Percentiles rank a stretch among this genome's conserved stretches.
Conservation (phyloP, 2,113 vertebrate genomes). For the Sciurus niger region DNA sequence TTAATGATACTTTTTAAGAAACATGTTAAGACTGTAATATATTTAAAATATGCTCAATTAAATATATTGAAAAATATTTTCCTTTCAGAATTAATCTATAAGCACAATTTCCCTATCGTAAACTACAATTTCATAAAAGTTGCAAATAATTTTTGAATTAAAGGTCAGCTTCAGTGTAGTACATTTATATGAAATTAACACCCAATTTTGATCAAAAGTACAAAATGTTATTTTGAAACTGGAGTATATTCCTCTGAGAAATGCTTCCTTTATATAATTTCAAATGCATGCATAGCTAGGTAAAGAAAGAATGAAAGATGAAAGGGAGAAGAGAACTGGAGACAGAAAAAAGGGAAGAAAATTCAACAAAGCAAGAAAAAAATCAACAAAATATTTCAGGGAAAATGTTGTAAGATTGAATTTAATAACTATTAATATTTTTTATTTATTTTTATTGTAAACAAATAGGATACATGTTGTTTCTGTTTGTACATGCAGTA, state of each 20-base stretch:
- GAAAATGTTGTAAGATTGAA: not conserved
- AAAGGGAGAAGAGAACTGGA: not conserved
- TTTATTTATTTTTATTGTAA: no score
- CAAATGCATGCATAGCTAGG: not conserved
- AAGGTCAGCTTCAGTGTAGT: not conserved
- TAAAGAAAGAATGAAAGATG: not conserved
- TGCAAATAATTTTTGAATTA: not conserved
- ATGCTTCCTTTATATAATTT: not conserved
- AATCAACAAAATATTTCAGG: not conserved
- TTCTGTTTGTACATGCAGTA: no score
- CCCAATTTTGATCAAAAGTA: not conserved
- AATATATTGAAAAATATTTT: not conserved
- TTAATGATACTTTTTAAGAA: conserved; percentile 3
- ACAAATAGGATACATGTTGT: no score
- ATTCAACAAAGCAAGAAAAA: not conserved
- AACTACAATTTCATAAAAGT: not conserved
- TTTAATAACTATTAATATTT: not conserved
- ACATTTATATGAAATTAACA: not conserved
- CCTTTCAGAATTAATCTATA: not conserved
- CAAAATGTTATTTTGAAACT: not conserved
- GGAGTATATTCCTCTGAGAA: not conserved
- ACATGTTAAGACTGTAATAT: not conserved
- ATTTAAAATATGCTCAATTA: not conserved
- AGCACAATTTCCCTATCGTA: not conserved
- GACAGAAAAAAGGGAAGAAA: not conserved